These are phyloP conservation scores for Chascanopsetta lugubris DNA, from an alignment of 2,113 vertebrate species.

Conservation along the genomic window DNA sequence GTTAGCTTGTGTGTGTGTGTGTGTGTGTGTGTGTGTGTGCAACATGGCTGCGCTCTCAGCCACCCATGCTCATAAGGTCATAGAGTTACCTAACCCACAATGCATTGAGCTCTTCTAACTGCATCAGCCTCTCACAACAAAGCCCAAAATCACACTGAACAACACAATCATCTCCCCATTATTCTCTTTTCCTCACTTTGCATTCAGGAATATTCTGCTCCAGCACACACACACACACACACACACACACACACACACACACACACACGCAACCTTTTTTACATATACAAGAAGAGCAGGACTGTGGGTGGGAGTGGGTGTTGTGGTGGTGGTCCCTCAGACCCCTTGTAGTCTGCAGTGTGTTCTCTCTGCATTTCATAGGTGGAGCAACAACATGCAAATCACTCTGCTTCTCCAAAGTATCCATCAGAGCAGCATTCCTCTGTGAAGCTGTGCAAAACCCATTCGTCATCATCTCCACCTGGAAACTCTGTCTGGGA, in stretches of 20 bases:
- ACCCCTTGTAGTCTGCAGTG: conserved; percentile 26
- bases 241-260: conserved; percentile 3
- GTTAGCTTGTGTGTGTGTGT: conserved; percentile 5
- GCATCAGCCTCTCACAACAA: conserved; percentile 44
- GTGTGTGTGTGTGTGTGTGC: conserved; percentile 17
- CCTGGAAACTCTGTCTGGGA: neutral
- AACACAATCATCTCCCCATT: conserved; percentile 24
- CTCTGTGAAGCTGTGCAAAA: neutral
- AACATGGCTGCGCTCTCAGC: conserved; percentile 66
- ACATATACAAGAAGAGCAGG: conserved; percentile 18
- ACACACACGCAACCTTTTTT: neutral
- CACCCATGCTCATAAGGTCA: conserved; percentile 67
- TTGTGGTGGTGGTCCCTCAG: conserved; percentile 25
- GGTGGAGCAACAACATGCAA: conserved; percentile 38
- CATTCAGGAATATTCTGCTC: conserved; percentile 10
- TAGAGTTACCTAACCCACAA: conserved; percentile 62
- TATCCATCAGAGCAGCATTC: conserved; percentile 27
- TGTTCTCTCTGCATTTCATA: conserved; percentile 26
- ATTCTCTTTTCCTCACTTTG: conserved; percentile 23
- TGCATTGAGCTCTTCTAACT: conserved; percentile 66
- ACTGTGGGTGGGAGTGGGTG: conserved; percentile 46
- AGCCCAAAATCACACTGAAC: conserved; percentile 42
- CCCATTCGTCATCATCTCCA: neutral
- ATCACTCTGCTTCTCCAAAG: conserved; percentile 55
- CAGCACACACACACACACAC: neutral